These are phyloP conservation scores for Procambarus virginalis DNA, from an alignment of 1,140 invertebrate genomes.

Conservation along the genomic window DNA sequence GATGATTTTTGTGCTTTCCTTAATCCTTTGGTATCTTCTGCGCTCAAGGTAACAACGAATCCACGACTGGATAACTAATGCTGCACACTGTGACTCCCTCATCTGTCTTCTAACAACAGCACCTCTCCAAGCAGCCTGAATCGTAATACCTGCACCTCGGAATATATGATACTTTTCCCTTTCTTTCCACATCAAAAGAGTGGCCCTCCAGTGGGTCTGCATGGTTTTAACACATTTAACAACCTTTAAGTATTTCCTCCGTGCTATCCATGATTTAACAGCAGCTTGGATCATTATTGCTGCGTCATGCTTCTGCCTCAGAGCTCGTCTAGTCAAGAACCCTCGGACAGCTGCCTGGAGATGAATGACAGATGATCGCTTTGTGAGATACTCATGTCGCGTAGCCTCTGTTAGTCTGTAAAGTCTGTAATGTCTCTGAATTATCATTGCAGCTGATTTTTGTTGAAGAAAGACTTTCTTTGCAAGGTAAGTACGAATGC, in stretches of 20 bases:
- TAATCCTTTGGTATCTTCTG: constrained; percentile 11
- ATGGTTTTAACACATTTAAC: background rate
- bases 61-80: constrained; percentile 42
- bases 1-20: constrained; percentile 9
- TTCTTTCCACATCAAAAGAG: constrained; percentile 30
- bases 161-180: constrained; percentile 18
- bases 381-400: background rate
- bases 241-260: constrained; percentile 13
- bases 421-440: constrained; percentile 40
- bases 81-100: constrained; percentile 20
- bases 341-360: constrained; percentile 59
- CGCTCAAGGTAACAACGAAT: background rate
- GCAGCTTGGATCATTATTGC: constrained; percentile 30
- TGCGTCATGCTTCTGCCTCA: background rate
- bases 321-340: constrained; percentile 20
- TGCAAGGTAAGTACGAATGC: constrained; percentile 28
- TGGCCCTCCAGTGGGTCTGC: constrained; percentile 48
- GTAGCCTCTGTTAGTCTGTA: constrained; percentile 18
- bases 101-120: constrained; percentile 18
- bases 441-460: constrained; percentile 14
- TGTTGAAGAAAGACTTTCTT: constrained; percentile 33
- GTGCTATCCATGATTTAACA: constrained; percentile 40
- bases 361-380: constrained; percentile 29
- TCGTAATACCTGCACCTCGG: constrained; percentile 19
- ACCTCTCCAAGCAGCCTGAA: constrained; percentile 48